A percentile compares a stretch with the other conserved stretches of the same genome.
phyloP scores from a whole-genome alignment of 2,797 vertebrate species.

The Darevskia mixta region DNA sequence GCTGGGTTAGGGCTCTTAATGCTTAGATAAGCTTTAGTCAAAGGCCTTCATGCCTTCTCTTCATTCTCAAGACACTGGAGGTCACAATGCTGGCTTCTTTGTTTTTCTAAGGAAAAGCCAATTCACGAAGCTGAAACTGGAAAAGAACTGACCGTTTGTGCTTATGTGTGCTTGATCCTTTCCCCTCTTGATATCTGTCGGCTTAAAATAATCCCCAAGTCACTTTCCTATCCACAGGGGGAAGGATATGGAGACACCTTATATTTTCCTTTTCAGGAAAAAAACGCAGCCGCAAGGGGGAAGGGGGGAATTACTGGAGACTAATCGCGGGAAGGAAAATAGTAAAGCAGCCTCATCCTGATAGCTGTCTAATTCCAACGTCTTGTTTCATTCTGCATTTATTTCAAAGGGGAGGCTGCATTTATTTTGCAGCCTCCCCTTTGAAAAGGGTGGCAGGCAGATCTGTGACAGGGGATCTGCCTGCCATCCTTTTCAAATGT shows the following conservation, averaged over 20 bases:
- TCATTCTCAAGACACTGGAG: background rate
- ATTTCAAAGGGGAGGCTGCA: background rate
- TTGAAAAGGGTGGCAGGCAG: background rate
- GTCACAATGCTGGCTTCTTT: background rate
- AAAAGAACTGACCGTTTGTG: background rate
- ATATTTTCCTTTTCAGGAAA: background rate
- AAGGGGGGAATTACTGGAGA: background rate
- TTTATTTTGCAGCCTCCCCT: no score
- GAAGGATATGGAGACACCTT: background rate
- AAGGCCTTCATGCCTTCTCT: background rate
- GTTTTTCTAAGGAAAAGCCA: background rate
- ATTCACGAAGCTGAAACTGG: background rate
- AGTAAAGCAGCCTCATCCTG: background rate
- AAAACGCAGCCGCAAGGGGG: background rate
- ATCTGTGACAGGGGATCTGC: background rate
- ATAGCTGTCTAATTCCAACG: background rate
- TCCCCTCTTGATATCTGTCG: background rate
- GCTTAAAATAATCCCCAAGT: background rate
- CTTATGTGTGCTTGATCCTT: background rate
- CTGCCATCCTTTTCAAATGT: background rate
- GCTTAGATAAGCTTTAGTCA: background rate
- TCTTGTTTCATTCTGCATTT: background rate
- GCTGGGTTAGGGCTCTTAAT: slow-evolving; percentile 12
- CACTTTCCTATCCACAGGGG: background rate
- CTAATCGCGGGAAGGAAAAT: background rate